Percentiles rank a stretch among this genome's conserved stretches.
Evolutionary conservation across 2,797 vertebrate genomes (phyloP).

Genomic region (Epinephelus coioides): DNA sequence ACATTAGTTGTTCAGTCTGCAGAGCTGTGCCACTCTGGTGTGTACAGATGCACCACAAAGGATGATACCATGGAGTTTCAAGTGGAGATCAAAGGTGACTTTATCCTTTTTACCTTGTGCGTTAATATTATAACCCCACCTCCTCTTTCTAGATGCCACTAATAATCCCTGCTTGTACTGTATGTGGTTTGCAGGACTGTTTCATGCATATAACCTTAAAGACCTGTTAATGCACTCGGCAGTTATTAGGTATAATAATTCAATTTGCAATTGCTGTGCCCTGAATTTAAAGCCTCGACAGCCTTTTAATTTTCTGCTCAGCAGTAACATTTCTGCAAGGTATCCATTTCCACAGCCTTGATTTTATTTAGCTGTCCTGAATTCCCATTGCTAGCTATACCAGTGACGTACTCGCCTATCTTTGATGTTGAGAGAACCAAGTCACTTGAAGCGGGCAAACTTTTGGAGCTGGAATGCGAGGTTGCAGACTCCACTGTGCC

Average conservation of each 20-base stretch:
- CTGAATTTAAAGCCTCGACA: constrained; percentile 61
- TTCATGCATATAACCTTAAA: constrained; percentile 57
- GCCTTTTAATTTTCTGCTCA: constrained; percentile 59
- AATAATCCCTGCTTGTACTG: constrained; percentile 75
- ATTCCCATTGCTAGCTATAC: constrained; percentile 84
- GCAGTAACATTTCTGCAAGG: constrained; percentile 62
- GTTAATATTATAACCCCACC: constrained; percentile 65
- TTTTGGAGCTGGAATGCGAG: constrained; percentile 89
- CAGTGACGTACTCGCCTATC: constrained; percentile 79
- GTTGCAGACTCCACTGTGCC: constrained; percentile 85
- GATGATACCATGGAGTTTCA: constrained; percentile 87
- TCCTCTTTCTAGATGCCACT: constrained; percentile 78
- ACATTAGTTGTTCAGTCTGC: constrained; percentile 84
- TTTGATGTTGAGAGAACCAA: constrained; percentile 84
- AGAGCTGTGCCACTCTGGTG: constrained; percentile 82
- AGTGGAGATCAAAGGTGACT: constrained; percentile 92
- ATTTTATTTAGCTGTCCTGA: constrained; percentile 82
- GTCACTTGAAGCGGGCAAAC: constrained; percentile 85
- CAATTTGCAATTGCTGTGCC: constrained; percentile 56
- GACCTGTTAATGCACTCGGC: constrained; percentile 47
- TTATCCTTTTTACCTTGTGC: constrained; percentile 75
- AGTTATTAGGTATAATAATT: constrained; percentile 45
- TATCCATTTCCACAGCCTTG: constrained; percentile 67
- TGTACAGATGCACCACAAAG: constrained; percentile 85
- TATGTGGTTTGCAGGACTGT: constrained; percentile 67